Conservation (phyloP, 2,797 vertebrate species). For the Halcyon badia region DNA sequence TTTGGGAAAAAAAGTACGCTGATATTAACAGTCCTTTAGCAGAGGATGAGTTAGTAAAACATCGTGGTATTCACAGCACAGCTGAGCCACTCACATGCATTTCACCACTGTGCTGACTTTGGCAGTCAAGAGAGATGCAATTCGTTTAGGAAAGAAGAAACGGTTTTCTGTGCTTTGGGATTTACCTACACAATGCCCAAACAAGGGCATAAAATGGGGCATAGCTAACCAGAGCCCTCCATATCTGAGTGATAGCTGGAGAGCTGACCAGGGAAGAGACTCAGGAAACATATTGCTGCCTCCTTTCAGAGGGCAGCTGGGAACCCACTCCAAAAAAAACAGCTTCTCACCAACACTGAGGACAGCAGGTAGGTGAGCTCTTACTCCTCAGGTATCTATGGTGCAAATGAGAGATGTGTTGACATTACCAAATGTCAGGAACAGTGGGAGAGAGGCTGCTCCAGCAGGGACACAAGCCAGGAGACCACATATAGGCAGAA, state of each 20-base stretch:
- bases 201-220: background rate
- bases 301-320: background rate
- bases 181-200: background rate
- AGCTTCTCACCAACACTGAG: background rate
- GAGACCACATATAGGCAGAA: background rate
- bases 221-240: background rate
- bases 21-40: background rate
- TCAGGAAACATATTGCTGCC: accelerated
- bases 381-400: background rate
- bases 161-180: background rate
- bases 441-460: background rate
- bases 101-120: background rate
- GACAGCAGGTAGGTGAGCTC: accelerated
- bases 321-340: background rate
- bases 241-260: background rate
- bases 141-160: background rate
- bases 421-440: background rate
- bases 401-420: background rate
- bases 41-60: background rate
- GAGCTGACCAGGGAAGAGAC: background rate
- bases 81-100: background rate
- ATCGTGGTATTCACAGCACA: background rate
- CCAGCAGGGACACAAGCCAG: background rate
- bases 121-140: background rate
- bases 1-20: background rate